Percentiles rank a stretch among this genome's conserved stretches.
These are phyloP conservation scores for Urocitellus parryii DNA, from an alignment of 2,113 vertebrate species.

Conservation along the genomic window DNA sequence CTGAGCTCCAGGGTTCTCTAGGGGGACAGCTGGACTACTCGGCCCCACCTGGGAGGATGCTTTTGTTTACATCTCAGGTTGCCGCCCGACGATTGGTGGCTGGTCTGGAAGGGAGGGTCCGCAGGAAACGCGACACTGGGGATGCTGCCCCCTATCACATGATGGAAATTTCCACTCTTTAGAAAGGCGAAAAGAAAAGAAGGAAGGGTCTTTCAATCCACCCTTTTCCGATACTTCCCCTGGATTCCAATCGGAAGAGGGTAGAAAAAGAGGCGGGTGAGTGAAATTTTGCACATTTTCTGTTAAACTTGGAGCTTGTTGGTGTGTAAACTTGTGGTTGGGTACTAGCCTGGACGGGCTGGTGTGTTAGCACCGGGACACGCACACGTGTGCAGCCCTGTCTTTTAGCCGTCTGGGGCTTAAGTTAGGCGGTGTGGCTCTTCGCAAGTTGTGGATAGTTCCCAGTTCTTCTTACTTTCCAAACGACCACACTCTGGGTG, in stretches of 20 bases:
- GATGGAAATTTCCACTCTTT: slow-evolving; percentile 86
- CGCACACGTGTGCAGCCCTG: not conserved
- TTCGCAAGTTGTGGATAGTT: not conserved
- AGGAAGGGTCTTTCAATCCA: slow-evolving; percentile 64
- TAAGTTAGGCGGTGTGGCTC: too few species aligned
- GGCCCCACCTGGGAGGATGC: slow-evolving; percentile 81
- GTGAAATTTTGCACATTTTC: not conserved
- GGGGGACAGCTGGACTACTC: not conserved
- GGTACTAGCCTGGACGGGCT: not conserved
- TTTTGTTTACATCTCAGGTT: slow-evolving; percentile 79
- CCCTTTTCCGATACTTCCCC: slow-evolving; percentile 28
- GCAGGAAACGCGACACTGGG: slow-evolving; percentile 68
- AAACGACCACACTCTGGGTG: not conserved
- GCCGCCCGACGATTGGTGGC: slow-evolving; percentile 75
- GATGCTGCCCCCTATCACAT: slow-evolving; percentile 83
- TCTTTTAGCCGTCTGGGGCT: not conserved
- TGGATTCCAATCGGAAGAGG: not conserved
- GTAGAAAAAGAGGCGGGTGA: slow-evolving; percentile 51
- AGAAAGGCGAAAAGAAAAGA: slow-evolving; percentile 70
- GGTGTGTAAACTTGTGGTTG: not conserved
- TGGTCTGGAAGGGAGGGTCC: slow-evolving; percentile 78
- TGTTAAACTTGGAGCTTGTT: not conserved
- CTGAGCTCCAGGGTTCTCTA: not conserved
- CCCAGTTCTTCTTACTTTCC: not conserved
- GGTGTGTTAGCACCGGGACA: not conserved